Percentiles rank a stretch among this genome's conserved stretches.
Conservation (phyloP, 1,140 invertebrate species). For the Halyomorpha halys region DNA sequence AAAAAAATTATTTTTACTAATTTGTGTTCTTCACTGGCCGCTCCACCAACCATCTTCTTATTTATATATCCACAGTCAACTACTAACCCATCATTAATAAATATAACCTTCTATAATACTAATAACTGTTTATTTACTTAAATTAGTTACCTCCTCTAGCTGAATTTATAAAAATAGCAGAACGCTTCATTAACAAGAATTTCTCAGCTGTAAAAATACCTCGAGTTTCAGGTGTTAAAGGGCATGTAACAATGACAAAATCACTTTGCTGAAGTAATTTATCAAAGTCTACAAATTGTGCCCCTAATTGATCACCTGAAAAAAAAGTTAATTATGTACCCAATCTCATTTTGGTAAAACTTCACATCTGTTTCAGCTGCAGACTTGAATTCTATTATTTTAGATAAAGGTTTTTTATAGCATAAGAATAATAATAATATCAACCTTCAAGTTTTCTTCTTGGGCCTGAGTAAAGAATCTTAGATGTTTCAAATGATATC, state of each 20-base stretch:
- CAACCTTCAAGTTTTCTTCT: slow-evolving; percentile 43
- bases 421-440: background rate
- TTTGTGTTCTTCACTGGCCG: too few species aligned
- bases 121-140: too few species aligned
- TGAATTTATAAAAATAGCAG: slow-evolving; percentile 73
- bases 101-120: too few species aligned
- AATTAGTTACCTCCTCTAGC: slow-evolving; percentile 51
- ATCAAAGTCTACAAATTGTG: slow-evolving; percentile 58
- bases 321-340: background rate
- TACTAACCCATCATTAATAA: too few species aligned
- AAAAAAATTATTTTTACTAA: too few species aligned
- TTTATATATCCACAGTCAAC: too few species aligned
- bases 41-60: too few species aligned
- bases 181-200: slow-evolving; percentile 74
- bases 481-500: slow-evolving; percentile 56
- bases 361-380: background rate
- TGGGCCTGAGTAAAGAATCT: slow-evolving; percentile 59
- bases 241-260: slow-evolving; percentile 65
- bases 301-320: slow-evolving; percentile 49
- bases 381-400: background rate
- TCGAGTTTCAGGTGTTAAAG: slow-evolving; percentile 62
- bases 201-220: slow-evolving; percentile 60
- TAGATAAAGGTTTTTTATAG: too few species aligned
- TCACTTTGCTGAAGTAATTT: slow-evolving; percentile 60
- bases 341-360: too few species aligned